These are phyloP conservation scores for Gobius niger DNA, from an alignment of 2,113 vertebrate species.

Conservation along the genomic window DNA sequence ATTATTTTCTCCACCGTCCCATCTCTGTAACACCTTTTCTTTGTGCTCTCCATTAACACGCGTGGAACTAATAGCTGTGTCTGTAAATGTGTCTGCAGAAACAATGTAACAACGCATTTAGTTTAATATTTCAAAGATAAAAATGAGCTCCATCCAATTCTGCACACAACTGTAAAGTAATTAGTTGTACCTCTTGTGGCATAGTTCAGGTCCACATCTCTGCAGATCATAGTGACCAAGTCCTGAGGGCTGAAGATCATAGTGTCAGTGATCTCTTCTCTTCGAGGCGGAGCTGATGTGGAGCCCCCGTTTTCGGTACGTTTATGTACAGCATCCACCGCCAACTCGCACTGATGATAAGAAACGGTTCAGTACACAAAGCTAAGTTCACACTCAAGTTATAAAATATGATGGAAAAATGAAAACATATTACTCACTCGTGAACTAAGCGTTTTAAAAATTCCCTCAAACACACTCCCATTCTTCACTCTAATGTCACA, in stretches of 20 bases:
- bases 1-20: conserved; percentile 89
- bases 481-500: conserved; percentile 91
- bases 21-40: conserved; percentile 88
- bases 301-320: conserved; percentile 60
- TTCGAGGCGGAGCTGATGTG: conserved; percentile 72
- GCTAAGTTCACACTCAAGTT: neutral
- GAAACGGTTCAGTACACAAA: neutral
- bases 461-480: conserved; percentile 86
- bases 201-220: conserved; percentile 89
- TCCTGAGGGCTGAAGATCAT: conserved; percentile 90
- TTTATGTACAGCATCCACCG: conserved; percentile 91
- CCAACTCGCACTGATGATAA: conserved; percentile 83
- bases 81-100: conserved; percentile 85
- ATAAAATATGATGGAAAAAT: neutral
- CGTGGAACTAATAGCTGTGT: conserved; percentile 83
- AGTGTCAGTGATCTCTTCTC: conserved; percentile 91
- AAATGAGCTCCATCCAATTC: neutral
- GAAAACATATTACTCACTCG: conserved; percentile 75
- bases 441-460: conserved; percentile 91
- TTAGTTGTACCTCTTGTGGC: conserved; percentile 83
- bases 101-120: neutral
- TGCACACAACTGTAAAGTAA: neutral
- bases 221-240: conserved; percentile 87
- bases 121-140: neutral
- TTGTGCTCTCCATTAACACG: conserved; percentile 91